phyloP scores from a whole-genome alignment of 1,140 invertebrate species.

The Aculops lycopersici region DNA sequence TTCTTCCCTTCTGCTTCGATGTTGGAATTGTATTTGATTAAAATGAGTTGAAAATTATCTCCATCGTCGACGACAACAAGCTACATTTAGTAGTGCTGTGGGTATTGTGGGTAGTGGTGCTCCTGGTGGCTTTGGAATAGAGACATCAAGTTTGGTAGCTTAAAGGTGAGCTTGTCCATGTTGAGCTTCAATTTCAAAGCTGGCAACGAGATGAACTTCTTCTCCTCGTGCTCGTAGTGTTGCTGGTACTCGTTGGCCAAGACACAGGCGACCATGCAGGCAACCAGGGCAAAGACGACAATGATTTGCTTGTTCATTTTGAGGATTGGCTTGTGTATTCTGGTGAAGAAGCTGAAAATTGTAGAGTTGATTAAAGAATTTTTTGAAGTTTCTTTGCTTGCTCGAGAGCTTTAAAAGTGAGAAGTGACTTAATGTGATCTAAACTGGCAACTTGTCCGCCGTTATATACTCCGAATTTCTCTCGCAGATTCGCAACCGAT shows the following conservation, averaged over 20 bases:
- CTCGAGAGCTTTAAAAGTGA: no score
- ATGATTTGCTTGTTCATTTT: no score
- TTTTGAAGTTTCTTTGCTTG: no score
- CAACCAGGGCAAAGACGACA: background rate
- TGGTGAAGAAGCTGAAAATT: no score
- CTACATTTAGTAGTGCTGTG: background rate
- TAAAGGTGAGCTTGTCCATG: background rate
- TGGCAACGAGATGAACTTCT: background rate
- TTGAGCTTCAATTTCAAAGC: background rate
- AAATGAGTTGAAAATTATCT: background rate
- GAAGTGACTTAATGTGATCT: no score
- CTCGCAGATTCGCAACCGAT: no score
- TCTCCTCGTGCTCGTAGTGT: background rate
- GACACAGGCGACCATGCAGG: background rate
- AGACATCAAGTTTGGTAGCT: background rate
- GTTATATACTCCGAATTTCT: no score
- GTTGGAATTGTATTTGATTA: background rate
- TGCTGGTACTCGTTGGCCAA: background rate
- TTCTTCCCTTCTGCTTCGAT: background rate
- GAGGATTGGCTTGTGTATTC: no score
- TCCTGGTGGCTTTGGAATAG: background rate
- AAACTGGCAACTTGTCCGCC: no score
- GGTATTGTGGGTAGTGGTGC: background rate
- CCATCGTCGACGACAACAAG: background rate
- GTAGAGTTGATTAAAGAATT: no score